Percentiles rank a stretch among this genome's conserved stretches.
Evolutionary conservation across 2,797 vertebrate species (phyloP).

Genomic region (Mastacembelus armatus): DNA sequence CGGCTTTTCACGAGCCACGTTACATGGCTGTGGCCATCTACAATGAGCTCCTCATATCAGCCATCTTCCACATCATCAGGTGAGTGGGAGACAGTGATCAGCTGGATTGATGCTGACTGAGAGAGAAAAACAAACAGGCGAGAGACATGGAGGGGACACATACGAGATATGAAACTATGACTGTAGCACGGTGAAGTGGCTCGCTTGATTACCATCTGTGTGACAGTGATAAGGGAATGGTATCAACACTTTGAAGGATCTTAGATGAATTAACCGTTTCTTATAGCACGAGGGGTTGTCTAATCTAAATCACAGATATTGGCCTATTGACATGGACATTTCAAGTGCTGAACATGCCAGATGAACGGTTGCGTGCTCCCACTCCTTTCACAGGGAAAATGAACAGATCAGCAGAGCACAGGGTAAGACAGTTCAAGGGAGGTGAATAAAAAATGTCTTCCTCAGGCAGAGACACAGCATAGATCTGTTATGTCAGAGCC

Average conservation of each 20-base stretch:
- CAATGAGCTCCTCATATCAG: slow-evolving; percentile 97
- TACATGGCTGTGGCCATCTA: slow-evolving; percentile 97
- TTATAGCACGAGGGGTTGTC: slow-evolving; percentile 32
- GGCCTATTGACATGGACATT: slow-evolving; percentile 8
- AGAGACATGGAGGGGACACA: neutral
- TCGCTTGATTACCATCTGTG: too few relatives aligned
- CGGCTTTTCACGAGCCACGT: slow-evolving; percentile 98
- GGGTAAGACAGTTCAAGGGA: slow-evolving; percentile 59
- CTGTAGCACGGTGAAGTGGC: too few relatives aligned
- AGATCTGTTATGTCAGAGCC: too few relatives aligned
- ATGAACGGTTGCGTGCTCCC: slow-evolving; percentile 54
- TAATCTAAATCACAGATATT: slow-evolving; percentile 41
- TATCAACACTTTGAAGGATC: too few relatives aligned
- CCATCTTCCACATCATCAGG: slow-evolving; percentile 97
- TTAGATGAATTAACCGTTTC: neutral
- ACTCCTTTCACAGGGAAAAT: slow-evolving; percentile 58
- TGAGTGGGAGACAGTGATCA: slow-evolving; percentile 63
- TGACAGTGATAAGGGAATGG: slow-evolving; percentile 25
- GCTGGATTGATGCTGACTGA: too few relatives aligned
- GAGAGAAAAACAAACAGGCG: neutral
- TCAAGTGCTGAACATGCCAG: slow-evolving; percentile 50
- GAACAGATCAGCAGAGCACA: slow-evolving; percentile 58
- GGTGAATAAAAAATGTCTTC: slow-evolving; percentile 73
- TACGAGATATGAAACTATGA: slow-evolving; percentile 11
- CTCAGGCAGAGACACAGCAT: too few relatives aligned